Conservation (phyloP, 1,140 invertebrate species). For the Pseudachorutes palmiensis region DNA sequence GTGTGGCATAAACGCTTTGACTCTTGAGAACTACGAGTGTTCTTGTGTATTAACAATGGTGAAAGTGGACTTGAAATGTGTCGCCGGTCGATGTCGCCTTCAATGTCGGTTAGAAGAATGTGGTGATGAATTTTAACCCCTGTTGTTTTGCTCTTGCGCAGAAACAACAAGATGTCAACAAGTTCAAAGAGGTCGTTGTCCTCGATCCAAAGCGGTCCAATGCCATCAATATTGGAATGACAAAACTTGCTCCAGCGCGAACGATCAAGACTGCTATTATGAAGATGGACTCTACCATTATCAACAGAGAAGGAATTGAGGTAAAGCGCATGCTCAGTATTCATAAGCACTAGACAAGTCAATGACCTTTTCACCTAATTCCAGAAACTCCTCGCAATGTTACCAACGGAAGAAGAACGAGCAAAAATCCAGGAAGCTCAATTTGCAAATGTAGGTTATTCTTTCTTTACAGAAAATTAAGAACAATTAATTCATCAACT, state of each 20-base stretch:
- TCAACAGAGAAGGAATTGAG: conserved; percentile 96
- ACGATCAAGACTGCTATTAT: conserved; percentile 97
- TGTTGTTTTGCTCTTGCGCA: conserved; percentile 4
- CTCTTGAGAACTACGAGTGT: no score
- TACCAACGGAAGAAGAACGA: conserved; percentile 94
- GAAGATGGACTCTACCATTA: conserved; percentile 98
- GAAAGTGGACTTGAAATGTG: no score
- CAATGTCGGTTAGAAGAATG: neutral
- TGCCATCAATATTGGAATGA: conserved; percentile 99
- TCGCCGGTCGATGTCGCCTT: no score
- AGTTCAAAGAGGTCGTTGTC: conserved; percentile 91
- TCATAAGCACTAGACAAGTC: conserved; percentile 8
- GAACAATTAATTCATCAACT: neutral
- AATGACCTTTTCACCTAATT: conserved; percentile 2
- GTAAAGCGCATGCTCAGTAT: conserved; percentile 43
- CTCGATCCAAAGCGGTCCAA: conserved; percentile 96
- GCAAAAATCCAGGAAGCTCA: conserved; percentile 92
- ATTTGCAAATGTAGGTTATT: conserved; percentile 55
- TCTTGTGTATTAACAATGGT: no score
- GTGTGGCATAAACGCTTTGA: no score
- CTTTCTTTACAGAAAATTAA: conserved; percentile 2
- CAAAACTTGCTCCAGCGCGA: conserved; percentile 89
- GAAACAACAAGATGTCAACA: conserved; percentile 68
- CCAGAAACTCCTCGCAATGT: conserved; percentile 91
- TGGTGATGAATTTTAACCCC: neutral